phyloP scores from a whole-genome alignment of 2,113 vertebrate species.

The Pseudopodoces humilis region DNA sequence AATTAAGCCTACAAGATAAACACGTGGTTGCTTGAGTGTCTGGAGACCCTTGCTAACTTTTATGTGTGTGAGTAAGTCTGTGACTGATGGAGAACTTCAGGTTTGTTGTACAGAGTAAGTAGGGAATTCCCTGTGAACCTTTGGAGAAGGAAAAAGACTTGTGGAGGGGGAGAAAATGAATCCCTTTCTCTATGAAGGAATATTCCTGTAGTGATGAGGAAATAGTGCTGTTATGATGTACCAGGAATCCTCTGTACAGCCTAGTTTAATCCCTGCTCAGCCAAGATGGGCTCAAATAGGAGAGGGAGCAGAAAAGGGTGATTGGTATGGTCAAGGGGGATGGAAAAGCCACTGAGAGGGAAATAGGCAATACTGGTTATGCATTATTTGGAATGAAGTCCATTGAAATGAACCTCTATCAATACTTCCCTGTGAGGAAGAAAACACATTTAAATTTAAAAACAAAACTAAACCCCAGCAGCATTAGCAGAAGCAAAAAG shows the following conservation, averaged over 20 bases:
- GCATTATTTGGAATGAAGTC: neutral
- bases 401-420: neutral
- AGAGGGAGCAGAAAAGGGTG: neutral
- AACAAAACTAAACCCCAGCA: neutral
- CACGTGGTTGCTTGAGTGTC: neutral
- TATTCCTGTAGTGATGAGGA: neutral
- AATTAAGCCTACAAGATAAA: neutral
- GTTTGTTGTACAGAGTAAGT: neutral
- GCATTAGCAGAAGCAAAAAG: neutral
- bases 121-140: neutral
- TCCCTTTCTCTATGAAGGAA: neutral
- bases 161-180: neutral
- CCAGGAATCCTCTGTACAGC: neutral
- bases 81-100: neutral
- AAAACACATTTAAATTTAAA: neutral
- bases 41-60: neutral
- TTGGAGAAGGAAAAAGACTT: neutral
- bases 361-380: neutral
- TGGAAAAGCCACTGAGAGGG: neutral
- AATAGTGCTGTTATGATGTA: neutral
- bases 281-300: neutral
- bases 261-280: neutral
- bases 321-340: neutral
- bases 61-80: rapidly evolving
- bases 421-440: neutral